Base-by-base conservation (phyloP, 2,113 vertebrate species). In the Microcebus griseorufus region DNA sequence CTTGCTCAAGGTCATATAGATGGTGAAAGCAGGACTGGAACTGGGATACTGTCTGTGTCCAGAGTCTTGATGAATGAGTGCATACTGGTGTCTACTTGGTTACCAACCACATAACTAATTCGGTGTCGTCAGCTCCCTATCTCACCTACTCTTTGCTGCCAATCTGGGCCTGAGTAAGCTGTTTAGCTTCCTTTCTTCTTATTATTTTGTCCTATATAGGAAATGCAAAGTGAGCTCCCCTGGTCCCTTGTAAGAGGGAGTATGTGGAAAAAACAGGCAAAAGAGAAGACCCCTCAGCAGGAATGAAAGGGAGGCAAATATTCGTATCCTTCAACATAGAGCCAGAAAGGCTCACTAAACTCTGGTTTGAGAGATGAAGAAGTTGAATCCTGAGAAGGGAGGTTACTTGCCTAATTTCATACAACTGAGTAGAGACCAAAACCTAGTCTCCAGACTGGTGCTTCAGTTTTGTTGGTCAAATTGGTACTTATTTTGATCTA, bases 131-230 rank as follows among this genome's bases (percentile, higher is more conserved):
- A 95, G 60, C 67, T 89, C 34, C 27, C 20, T 4, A 80, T n/a
- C 37, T 96, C 81, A 96, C 42, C 6, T 76, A 32, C 64, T 97
- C 42, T 69, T 72, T 96, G 75, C 80, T 76, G 32, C 45, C 53
- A 89, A 23, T 93, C 10, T 76, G 48, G 22, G 27, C 17, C 48
- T 76, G 12, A 96, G 55, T 85, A 37, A 75, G 37, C 10, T 39
- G 5, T 51, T 70, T 48, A 27, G n/a, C 53, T 95, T 94, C 53
- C 75, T 95, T 92, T 84, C 37, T 96, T 67, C 18, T 60, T 84
- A 53, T 92, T 58, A 92, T 64, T 90, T 93, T 90, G 37, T 88
- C 22, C 14, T 39, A 81, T 27, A 62, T 6, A 79, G 25, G 37
- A 92, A 90, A 95, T 29, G 25, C 18, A 73, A 83, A 79, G 29